Base-by-base conservation (phyloP, 2,797 vertebrate genomes). In the Rhynchotus rufescens region DNA sequence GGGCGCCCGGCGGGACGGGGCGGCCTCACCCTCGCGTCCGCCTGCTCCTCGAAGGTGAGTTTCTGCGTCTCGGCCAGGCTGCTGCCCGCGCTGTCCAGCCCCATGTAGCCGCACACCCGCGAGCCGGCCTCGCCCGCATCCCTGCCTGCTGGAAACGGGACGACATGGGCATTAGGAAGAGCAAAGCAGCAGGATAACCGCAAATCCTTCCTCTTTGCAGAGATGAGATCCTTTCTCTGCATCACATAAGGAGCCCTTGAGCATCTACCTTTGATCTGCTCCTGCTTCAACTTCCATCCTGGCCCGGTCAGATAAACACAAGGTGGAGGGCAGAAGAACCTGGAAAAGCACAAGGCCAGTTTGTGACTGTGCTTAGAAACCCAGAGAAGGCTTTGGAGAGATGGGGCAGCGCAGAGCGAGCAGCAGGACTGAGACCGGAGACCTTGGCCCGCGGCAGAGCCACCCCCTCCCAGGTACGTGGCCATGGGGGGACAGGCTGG, bases 291-390 rank as follows among this genome's bases (percentile, higher is more conserved):
- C 87, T 98, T 99, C 99, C 99, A 99, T 78, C 99, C 99, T 0
- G 96, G 97, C 20, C 99, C 99, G 0, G 97, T 97, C 93, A 99
- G 98, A 96, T 99, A 99, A 88, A 99, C 99, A 62, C 99, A 99
- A 20, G 99, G 99, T 23, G 99, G 99, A 23, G 99, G 99, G 11
- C 99, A 99, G 98, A 99, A 99, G 96, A 99, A 99, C 96, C 99
- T 99, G 96, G 20, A 38, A 90, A 82, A 82, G 73, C 20, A 59
- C 85, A 60, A 61, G 5, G 28, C 12, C 12, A 2, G 38, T 23
- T 65, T 45, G n/a, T 88, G 51, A 66, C 17, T n/a, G 30, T 25
- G 25, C 44, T 65, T n/a, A 49, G 60, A 45, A 38, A 32, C 22
- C 47, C 59, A 25, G 25, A 7, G 74, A 61, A 67, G 20, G 17